A percentile compares a stretch with the other conserved stretches of the same genome.
Evolutionary conservation across 2,888 invertebrate species (phyloP).

Genomic region (Brachyptera putata): DNA sequence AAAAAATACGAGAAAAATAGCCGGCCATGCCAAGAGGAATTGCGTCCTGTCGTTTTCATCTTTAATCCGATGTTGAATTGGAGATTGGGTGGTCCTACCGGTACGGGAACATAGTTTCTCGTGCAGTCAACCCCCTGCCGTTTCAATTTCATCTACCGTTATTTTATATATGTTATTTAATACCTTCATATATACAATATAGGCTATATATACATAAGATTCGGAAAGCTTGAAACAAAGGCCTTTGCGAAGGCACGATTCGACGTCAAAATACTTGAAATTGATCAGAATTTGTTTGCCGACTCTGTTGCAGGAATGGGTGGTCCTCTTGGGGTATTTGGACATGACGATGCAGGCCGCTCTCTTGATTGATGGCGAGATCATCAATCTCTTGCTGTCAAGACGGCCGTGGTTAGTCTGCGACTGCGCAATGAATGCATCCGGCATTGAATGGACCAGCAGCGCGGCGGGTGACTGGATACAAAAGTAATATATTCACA

Average conservation of each 20-base stretch:
- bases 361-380: slow-evolving; percentile 28
- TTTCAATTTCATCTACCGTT: neutral
- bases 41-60: neutral
- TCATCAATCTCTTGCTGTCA: slow-evolving; percentile 26
- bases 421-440: neutral
- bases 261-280: neutral
- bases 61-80: neutral
- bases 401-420: slow-evolving; percentile 9
- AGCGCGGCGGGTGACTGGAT: neutral
- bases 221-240: neutral
- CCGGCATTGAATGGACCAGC: neutral
- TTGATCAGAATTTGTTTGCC: neutral
- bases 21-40: neutral
- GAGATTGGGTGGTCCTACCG: slow-evolving; percentile 14
- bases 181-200: too few species aligned
- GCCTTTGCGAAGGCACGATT: neutral
- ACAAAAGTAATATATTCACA: too few species aligned
- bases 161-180: too few species aligned
- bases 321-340: slow-evolving; percentile 16
- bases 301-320: slow-evolving; percentile 18
- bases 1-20: slow-evolving; percentile 8
- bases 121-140: neutral
- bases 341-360: slow-evolving; percentile 12
- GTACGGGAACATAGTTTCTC: neutral
- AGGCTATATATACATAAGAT: too few species aligned